Evolutionary conservation across 1,140 invertebrate genomes (phyloP), one percentile per base, ranked within the genome.

Genomic region (Drosophila albomicans): DNA sequence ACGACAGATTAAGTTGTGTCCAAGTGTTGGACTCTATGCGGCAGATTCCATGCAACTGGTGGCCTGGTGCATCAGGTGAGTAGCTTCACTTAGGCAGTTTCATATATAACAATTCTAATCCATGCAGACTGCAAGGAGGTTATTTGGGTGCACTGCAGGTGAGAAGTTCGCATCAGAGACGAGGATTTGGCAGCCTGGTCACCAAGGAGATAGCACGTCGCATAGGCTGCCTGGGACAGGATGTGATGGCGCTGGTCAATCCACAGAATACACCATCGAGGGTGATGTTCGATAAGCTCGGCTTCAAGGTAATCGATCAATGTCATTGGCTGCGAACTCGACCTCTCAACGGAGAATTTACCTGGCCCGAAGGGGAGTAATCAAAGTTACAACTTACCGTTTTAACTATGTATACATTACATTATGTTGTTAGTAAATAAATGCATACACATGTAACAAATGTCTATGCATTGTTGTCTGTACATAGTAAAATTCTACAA

Each of bases 71-170:
- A 81, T 91, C 32, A 75, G 91, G 91, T 89, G 54, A 66, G 51
- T 10, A 5, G 4, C 25, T 13, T 1, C 6, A 5, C 1, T 48
- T 2, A 48, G 8, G 3, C 3, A 38, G 7, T 6, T 38, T 38
- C 8, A 38, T 13, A 3, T 15, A 10, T 6, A 6, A 16, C 0
- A 3, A 16, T 10, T 5, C 49, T 30, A 7, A 1, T 52, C 2
- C 7, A 20, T 6, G 0, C 5, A 89, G 85, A 48, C 13, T 77
- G 1, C 91, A 91, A 56, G 91, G 92, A 62, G 93, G 93, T 6
- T 82, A 77, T n/a, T 35, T 93, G 43, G 93, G 92, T 1, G 78
- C 93, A 0, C 58, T 93, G 10, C 92, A 93, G 69, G 92, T 92
- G 1, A 75, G 75, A 3, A 65, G 77, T 4, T 64, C 81, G 1